phyloP scores from a whole-genome alignment of 2,113 vertebrate species.

The Sinocyclocheilus anophthalmus region DNA sequence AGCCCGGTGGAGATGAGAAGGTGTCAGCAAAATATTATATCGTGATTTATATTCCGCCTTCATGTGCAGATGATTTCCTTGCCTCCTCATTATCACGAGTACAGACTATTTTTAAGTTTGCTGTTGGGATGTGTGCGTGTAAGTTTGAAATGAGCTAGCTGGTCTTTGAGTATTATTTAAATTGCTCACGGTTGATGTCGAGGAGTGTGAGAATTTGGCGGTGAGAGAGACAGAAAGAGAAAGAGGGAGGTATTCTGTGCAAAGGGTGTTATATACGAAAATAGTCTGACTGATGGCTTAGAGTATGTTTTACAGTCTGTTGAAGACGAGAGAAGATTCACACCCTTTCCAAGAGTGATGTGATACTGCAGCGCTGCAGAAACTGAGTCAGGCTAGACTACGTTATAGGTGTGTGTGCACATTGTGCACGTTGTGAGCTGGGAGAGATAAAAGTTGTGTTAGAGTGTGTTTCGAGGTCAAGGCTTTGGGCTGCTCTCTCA shows the following conservation, averaged over 20 bases:
- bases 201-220: neutral
- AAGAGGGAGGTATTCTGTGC: neutral
- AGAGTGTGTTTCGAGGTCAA: conserved; percentile 55
- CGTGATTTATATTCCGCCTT: conserved; percentile 46
- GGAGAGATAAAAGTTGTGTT: conserved; percentile 55
- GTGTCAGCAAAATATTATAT: conserved; percentile 51
- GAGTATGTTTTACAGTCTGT: conserved; percentile 18
- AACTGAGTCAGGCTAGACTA: neutral
- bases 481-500: conserved; percentile 59
- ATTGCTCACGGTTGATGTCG: neutral
- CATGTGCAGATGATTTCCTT: conserved; percentile 42
- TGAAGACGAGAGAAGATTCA: conserved; percentile 29
- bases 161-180: conserved; percentile 35
- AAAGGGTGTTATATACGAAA: neutral
- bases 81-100: conserved; percentile 54
- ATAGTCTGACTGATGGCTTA: conserved; percentile 23
- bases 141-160: neutral
- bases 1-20: conserved; percentile 41
- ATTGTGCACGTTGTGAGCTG: neutral
- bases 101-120: conserved; percentile 31
- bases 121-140: neutral
- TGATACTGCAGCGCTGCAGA: neutral
- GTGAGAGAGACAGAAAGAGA: neutral
- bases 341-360: conserved; percentile 6
- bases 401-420: neutral